Evolutionary conservation across 92 coral and sea anemone genomes (phyloP).

Genomic region (Epizoanthus stellaris): DNA sequence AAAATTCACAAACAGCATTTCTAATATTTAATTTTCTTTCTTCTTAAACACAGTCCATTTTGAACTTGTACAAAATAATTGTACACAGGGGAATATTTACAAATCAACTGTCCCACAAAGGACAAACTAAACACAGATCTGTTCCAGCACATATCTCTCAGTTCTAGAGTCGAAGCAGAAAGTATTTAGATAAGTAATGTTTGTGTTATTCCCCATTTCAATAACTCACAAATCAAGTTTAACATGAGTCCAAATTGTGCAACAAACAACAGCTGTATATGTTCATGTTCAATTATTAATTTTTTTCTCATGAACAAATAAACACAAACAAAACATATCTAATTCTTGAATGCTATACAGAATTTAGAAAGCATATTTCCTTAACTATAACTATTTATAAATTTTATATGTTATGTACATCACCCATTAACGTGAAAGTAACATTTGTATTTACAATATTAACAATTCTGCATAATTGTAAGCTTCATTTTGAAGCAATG

Average conservation of each 20-base stretch:
- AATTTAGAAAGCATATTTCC: not conserved
- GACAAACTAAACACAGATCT: not conserved
- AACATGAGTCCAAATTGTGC: not conserved
- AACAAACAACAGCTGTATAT: no score
- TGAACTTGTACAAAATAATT: not conserved
- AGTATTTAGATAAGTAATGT: no score
- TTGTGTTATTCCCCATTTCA: not conserved
- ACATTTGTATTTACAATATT: slow-evolving; percentile 7
- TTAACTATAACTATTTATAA: not conserved
- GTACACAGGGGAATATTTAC: not conserved
- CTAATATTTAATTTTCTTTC: not conserved
- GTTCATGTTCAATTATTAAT: not conserved
- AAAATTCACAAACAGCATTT: not conserved
- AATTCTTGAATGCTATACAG: slow-evolving; percentile 8
- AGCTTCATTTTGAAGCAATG: slow-evolving; percentile 45
- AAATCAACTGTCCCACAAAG: slow-evolving; percentile 26
- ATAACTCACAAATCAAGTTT: not conserved
- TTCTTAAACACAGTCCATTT: slow-evolving; percentile 3
- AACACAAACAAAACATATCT: slow-evolving; percentile 1
- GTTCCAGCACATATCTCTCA: not conserved
- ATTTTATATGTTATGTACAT: not conserved
- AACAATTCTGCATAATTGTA: not conserved
- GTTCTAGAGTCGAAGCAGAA: no score
- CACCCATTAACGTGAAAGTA: not conserved
- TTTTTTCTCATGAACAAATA: not conserved